phyloP scores from a whole-genome alignment of 2,797 vertebrate species.

The Zenarchopterus dispar region DNA sequence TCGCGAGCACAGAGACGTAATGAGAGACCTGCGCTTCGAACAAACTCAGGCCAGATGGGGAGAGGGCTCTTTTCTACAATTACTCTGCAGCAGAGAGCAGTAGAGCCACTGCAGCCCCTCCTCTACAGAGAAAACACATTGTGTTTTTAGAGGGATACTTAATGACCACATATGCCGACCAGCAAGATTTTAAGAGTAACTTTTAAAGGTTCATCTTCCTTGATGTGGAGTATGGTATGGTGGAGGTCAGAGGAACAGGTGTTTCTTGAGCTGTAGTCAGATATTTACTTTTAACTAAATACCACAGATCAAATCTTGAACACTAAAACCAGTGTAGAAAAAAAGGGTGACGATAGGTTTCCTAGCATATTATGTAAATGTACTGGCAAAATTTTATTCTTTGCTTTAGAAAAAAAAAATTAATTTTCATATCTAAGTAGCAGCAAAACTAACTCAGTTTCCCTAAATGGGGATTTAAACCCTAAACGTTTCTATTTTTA shows the following conservation, averaged over 20 bases:
- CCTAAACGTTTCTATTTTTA: slow-evolving; percentile 1
- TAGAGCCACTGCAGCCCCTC: slow-evolving; percentile 51
- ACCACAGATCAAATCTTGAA: background rate
- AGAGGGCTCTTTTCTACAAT: slow-evolving; percentile 70
- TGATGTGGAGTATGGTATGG: slow-evolving; percentile 5
- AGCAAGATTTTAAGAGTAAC: slow-evolving; percentile 25
- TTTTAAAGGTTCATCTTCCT: slow-evolving; percentile 28
- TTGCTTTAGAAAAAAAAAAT: background rate
- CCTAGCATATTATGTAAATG: background rate
- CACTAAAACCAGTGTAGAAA: background rate
- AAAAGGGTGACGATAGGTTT: background rate
- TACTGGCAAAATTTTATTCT: background rate
- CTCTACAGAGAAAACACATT: slow-evolving; percentile 53
- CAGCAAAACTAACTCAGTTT: background rate
- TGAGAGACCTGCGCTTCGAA: slow-evolving; percentile 72
- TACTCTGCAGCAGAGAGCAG: slow-evolving; percentile 62
- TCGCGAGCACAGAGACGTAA: slow-evolving; percentile 70
- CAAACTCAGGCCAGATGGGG: slow-evolving; percentile 81
- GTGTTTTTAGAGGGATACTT: slow-evolving; percentile 47
- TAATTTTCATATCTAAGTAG: background rate
- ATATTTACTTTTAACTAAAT: slow-evolving; percentile 10
- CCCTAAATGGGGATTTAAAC: background rate
- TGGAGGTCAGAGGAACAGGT: slow-evolving; percentile 1
- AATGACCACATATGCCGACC: slow-evolving; percentile 49
- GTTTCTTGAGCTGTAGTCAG: slow-evolving; percentile 4